Evolutionary conservation across 2,888 invertebrate genomes (phyloP).

Genomic region (Tipula lateralis): DNA sequence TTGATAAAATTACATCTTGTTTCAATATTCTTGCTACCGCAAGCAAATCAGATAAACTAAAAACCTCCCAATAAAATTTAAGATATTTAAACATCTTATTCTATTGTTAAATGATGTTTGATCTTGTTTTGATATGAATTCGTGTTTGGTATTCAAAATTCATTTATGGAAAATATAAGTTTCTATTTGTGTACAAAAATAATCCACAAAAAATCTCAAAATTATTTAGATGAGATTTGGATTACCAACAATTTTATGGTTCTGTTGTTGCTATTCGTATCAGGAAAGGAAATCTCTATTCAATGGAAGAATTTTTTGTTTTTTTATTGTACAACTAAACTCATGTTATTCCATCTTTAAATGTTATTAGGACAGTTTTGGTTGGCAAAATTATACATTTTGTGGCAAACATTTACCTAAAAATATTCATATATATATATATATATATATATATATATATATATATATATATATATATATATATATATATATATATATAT

Average conservation of each 20-base stretch:
- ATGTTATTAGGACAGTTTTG: not conserved
- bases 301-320: not conserved
- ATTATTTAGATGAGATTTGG: conserved; percentile 24
- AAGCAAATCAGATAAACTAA: no score
- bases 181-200: not conserved
- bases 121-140: not conserved
- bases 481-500: no score
- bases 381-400: not conserved
- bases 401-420: not conserved
- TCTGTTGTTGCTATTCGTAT: not conserved
- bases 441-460: not conserved
- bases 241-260: not conserved
- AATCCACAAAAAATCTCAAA: conserved; percentile 12
- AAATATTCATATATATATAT: not conserved
- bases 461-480: not conserved
- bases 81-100: not conserved
- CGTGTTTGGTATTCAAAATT: conserved; percentile 7
- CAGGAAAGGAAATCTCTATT: not conserved
- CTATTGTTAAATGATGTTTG: not conserved
- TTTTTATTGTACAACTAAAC: not conserved
- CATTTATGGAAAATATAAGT: not conserved
- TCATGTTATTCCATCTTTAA: not conserved
- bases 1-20: no score
- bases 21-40: no score
- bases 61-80: no score